These are phyloP conservation scores for Marmota monax DNA, from an alignment of 2,113 vertebrate species.

Conservation along the genomic window DNA sequence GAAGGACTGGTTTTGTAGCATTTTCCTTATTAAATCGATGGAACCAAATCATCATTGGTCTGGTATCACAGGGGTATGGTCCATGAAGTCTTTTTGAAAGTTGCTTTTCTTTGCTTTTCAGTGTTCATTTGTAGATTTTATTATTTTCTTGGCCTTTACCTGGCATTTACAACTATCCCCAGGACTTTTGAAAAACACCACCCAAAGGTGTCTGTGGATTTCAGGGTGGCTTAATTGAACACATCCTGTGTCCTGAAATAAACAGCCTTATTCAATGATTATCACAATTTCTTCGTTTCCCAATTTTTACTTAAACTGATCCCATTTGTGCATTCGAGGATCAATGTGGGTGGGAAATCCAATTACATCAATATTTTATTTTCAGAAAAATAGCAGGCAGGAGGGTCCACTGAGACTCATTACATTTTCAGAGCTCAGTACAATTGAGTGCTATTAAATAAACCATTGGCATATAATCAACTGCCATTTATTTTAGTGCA, in stretches of 20 bases:
- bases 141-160: slow-evolving; percentile 62
- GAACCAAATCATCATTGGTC: neutral
- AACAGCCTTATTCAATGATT: slow-evolving; percentile 76
- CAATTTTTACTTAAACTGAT: slow-evolving; percentile 83
- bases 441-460: slow-evolving; percentile 87
- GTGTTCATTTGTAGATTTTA: slow-evolving; percentile 77
- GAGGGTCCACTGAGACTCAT: slow-evolving; percentile 80
- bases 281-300: slow-evolving; percentile 80
- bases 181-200: slow-evolving; percentile 65
- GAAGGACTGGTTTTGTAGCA: slow-evolving; percentile 55
- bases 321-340: slow-evolving; percentile 82
- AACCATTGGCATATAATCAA: slow-evolving; percentile 85
- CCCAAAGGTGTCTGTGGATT: slow-evolving; percentile 69
- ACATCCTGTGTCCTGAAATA: slow-evolving; percentile 80
- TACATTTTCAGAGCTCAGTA: slow-evolving; percentile 85
- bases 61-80: neutral
- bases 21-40: neutral
- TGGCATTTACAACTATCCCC: slow-evolving; percentile 68
- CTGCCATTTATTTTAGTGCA: slow-evolving; percentile 86
- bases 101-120: slow-evolving; percentile 76
- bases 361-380: slow-evolving; percentile 89
- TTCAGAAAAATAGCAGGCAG: slow-evolving; percentile 84
- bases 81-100: slow-evolving; percentile 11
- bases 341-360: slow-evolving; percentile 86
- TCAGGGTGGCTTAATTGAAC: slow-evolving; percentile 82